Percentiles rank a stretch among this genome's conserved stretches.
Evolutionary conservation across 2,888 invertebrate species (phyloP).

Genomic region (Apantesis nais): DNA sequence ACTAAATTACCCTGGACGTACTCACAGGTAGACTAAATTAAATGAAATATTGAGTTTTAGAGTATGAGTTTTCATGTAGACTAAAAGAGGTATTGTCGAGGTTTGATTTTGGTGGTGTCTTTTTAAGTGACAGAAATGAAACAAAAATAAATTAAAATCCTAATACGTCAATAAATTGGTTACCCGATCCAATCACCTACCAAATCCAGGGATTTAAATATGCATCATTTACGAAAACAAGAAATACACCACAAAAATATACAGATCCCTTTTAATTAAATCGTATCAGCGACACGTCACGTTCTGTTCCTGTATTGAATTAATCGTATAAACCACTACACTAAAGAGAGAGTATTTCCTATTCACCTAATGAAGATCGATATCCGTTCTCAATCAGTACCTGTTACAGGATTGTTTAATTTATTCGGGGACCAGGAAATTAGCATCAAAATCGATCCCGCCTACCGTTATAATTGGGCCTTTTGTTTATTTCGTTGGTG

Average conservation of each 20-base stretch:
- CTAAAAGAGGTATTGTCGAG: no score
- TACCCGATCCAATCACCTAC: background rate
- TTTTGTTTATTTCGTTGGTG: conserved; percentile 55
- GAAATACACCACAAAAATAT: conserved; percentile 13
- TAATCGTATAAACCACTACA: conserved; percentile 32
- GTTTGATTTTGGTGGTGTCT: no score
- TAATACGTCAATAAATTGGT: background rate
- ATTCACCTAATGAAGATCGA: conserved; percentile 42
- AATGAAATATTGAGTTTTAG: no score
- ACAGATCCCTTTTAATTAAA: conserved; percentile 29
- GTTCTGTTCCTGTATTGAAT: conserved; percentile 25
- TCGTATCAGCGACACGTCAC: conserved; percentile 16
- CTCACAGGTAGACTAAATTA: no score
- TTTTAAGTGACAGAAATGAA: background rate
- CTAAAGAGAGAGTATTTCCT: conserved; percentile 26
- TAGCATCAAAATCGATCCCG: conserved; percentile 65
- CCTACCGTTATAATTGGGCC: conserved; percentile 66
- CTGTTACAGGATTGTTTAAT: conserved; percentile 60
- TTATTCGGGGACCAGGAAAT: conserved; percentile 68
- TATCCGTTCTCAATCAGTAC: conserved; percentile 36
- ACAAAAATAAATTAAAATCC: background rate
- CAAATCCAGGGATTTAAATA: conserved; percentile 4
- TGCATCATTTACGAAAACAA: conserved; percentile 13
- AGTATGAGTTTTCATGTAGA: no score
- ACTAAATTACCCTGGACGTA: no score